phyloP scores from a whole-genome alignment of 64 coral and sea anemone species.

The Dendronephthya gigantea region DNA sequence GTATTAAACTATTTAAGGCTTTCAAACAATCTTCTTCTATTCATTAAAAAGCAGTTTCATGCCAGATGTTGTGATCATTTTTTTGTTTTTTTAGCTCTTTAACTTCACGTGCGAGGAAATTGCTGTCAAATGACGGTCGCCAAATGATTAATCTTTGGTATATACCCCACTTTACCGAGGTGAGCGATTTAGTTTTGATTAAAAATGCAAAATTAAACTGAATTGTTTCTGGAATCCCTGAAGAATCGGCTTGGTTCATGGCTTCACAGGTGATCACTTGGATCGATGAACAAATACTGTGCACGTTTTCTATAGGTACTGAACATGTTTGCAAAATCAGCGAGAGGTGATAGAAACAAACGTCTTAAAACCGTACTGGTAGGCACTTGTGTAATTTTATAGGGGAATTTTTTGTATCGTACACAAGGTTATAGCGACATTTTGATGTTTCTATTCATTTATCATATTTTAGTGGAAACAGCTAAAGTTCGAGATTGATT shows the following conservation, averaged over 20 bases:
- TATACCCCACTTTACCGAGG: slow-evolving; percentile 87
- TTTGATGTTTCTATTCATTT: too few relatives aligned
- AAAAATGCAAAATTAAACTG: too few relatives aligned
- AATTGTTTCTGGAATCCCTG: too few relatives aligned
- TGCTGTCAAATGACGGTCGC: slow-evolving; percentile 77
- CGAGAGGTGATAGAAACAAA: slow-evolving; percentile 44
- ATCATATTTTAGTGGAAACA: too few relatives aligned
- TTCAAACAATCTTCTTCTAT: not conserved
- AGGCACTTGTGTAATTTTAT: slow-evolving; percentile 12
- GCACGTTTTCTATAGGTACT: slow-evolving; percentile 31
- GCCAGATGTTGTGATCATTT: not conserved
- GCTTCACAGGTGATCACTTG: too few relatives aligned
- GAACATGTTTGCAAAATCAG: slow-evolving; percentile 61
- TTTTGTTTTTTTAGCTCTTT: slow-evolving; percentile 37
- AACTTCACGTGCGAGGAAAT: slow-evolving; percentile 52
- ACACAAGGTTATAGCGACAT: too few relatives aligned
- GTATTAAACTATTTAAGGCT: too few relatives aligned
- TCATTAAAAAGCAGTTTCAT: not conserved
- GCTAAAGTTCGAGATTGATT: too few relatives aligned
- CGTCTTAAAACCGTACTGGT: slow-evolving; percentile 71
- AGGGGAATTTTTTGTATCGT: not conserved
- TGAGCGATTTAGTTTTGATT: not conserved
- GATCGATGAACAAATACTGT: too few relatives aligned
- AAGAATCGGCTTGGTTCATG: too few relatives aligned
- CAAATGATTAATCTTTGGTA: slow-evolving; percentile 81